Base-by-base conservation (phyloP, 2,797 vertebrate genomes). In the Harpagifer antarcticus region DNA sequence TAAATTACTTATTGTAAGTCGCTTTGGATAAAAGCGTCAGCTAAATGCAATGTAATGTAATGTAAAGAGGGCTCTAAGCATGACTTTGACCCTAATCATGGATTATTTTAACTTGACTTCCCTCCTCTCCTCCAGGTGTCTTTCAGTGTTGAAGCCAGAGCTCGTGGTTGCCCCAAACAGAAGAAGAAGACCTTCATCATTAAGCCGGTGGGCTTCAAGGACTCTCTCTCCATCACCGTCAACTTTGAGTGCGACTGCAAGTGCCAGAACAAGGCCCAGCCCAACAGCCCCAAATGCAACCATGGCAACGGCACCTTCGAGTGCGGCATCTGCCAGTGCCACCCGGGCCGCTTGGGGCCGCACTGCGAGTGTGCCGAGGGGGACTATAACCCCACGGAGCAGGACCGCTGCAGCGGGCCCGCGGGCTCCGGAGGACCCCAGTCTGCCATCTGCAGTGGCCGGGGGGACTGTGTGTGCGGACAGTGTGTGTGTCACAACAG, bases 151-250 rank as follows among this genome's bases (percentile, higher is more conserved):
- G 97, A 98, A 88, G 97, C 96, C 72, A 96, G 96, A 74, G 96
- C 97, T 2, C 96, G 97, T 0, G 97, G 96, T 9, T 99, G 98
- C 76, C 98, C 97, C 0, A 90, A 81, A 58, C 88, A 97, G 76
- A 94, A 72, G 74, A 91, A 95, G 76, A 98, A 96, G 79, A 97
- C 96, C 31, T 99, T 99, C 81, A 95, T 96, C 74, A 97, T 99
- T 86, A 99, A 99, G 85, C 98, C 98, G 0, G 96, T 98, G 83
- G 98, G 97, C 80, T 99, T 99, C 86, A 97, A 98, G 90, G 98
- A 99, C 90, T 95, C 94, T 40, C 94, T 99, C 69, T 94, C 93
- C 0, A 89, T 99, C 86, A 85, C 93, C 1, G 96, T 99, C 76
- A 94, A 91, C 79, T 98, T 99, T 0, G 50, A 96, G 83, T 99